Conservation (phyloP, 2,797 vertebrate species). For the Catostomus latipinnis region DNA sequence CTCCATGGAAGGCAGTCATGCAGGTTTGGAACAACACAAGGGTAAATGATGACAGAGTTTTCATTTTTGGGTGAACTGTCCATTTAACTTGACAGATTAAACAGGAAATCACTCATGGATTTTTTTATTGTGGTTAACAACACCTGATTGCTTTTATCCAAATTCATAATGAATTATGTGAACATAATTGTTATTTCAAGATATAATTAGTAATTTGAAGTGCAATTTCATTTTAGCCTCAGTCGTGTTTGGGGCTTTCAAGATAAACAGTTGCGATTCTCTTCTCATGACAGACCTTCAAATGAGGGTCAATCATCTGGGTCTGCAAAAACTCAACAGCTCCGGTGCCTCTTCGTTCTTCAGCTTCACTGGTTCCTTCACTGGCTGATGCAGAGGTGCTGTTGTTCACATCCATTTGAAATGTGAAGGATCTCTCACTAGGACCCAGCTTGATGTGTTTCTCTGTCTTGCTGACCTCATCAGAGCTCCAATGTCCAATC, state of each 20-base stretch:
- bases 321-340: conserved; percentile 69
- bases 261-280: conserved; percentile 87
- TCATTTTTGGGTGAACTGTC: too few species aligned
- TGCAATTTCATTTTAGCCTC: conserved; percentile 36
- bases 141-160: background rate
- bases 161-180: background rate
- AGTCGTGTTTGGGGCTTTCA: conserved; percentile 82
- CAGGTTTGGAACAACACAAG: too few species aligned
- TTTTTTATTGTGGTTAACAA: conserved; percentile 4
- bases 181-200: background rate
- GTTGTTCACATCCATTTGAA: conserved; percentile 83
- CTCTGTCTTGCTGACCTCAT: conserved; percentile 60
- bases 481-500: conserved; percentile 49
- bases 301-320: conserved; percentile 76
- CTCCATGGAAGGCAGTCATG: too few species aligned
- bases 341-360: conserved; percentile 50
- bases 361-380: conserved; percentile 62
- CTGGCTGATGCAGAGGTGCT: conserved; percentile 59
- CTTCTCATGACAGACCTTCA: conserved; percentile 83
- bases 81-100: background rate
- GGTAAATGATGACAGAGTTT: too few species aligned
- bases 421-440: conserved; percentile 83
- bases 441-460: conserved; percentile 77
- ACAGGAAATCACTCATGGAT: background rate
- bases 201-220: conserved; percentile 24